Percentiles rank a stretch among this genome's conserved stretches.
Evolutionary conservation across 2,888 invertebrate genomes (phyloP).

Genomic region (Dolichopus griseipennis): DNA sequence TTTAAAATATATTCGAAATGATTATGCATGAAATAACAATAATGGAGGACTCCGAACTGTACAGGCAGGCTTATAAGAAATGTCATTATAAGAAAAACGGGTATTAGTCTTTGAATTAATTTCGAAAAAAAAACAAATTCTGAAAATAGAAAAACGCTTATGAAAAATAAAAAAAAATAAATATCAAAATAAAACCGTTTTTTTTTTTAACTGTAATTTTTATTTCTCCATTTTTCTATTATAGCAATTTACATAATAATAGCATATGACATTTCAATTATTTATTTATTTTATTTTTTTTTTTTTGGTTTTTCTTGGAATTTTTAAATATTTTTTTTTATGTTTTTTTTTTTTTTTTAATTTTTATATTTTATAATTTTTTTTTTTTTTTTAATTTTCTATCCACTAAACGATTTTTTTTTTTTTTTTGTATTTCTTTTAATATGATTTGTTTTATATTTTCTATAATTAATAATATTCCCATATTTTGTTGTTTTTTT

Average conservation of each 20-base stretch:
- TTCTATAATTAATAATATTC: not conserved
- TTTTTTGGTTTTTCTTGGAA: slow-evolving; percentile 18
- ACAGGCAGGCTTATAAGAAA: too few relatives aligned
- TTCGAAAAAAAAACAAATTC: too few relatives aligned
- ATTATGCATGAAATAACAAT: too few relatives aligned
- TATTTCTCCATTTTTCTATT: slow-evolving; percentile 14
- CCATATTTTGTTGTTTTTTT: slow-evolving; percentile 13
- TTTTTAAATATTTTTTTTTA: slow-evolving; percentile 27
- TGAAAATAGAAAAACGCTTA: too few relatives aligned
- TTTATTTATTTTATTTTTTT: slow-evolving; percentile 14
- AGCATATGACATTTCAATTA: slow-evolving; percentile 16
- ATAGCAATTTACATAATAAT: slow-evolving; percentile 15
- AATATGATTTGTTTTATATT: not conserved
- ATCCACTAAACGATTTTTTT: slow-evolving; percentile 26
- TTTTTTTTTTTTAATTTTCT: slow-evolving; percentile 18
- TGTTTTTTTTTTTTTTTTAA: too few relatives aligned
- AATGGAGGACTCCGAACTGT: too few relatives aligned
- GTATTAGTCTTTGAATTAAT: too few relatives aligned
- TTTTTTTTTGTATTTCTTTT: slow-evolving; percentile 13
- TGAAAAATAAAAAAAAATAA: too few relatives aligned
- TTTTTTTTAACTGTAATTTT: slow-evolving; percentile 11
- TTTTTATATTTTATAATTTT: slow-evolving; percentile 28
- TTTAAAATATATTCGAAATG: too few relatives aligned
- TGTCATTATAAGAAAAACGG: too few relatives aligned
- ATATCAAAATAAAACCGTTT: too few relatives aligned